A percentile compares a stretch with the other conserved stretches of the same genome.
These are phyloP conservation scores for Leucophenga varia DNA, from an alignment of 1,140 invertebrate genomes.

Conservation along the genomic window DNA sequence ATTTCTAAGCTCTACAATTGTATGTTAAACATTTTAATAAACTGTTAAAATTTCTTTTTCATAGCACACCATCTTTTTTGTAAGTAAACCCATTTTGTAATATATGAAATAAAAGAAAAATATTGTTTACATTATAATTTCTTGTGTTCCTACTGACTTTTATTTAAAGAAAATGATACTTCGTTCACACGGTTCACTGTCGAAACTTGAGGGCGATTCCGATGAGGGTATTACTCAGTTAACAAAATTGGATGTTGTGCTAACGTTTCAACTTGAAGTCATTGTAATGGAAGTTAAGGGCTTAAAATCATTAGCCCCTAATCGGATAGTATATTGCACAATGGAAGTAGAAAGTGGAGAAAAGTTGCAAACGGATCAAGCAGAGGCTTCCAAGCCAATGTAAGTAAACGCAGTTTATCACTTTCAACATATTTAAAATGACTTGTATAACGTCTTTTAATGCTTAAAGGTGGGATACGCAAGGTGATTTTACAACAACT, in stretches of 20 bases:
- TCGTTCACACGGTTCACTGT: conserved; percentile 89
- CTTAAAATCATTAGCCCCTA: conserved; percentile 92
- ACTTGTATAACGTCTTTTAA: neutral
- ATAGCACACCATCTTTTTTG: conserved; percentile 53
- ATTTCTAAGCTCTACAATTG: no score
- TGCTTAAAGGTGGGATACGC: conserved; percentile 87
- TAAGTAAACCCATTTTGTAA: conserved; percentile 29
- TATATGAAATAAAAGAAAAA: conserved; percentile 25
- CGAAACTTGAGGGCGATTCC: conserved; percentile 84
- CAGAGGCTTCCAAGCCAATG: conserved; percentile 98
- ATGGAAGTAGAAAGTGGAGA: conserved; percentile 99
- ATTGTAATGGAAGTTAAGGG: conserved; percentile 99
- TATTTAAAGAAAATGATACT: conserved; percentile 56
- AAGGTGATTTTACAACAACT: conserved; percentile 98
- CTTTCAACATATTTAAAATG: neutral
- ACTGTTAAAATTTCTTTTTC: conserved; percentile 10
- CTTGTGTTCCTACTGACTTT: neutral
- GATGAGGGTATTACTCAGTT: conserved; percentile 89
- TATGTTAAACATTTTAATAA: neutral
- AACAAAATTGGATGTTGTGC: conserved; percentile 94
- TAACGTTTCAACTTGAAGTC: conserved; percentile 96
- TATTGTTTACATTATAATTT: neutral
- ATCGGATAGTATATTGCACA: conserved; percentile 98
- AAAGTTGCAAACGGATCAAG: conserved; percentile 98
- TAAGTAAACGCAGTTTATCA: no score